Evolutionary conservation across 2,888 invertebrate species (phyloP).

Genomic region (Ernsta delagoae): DNA sequence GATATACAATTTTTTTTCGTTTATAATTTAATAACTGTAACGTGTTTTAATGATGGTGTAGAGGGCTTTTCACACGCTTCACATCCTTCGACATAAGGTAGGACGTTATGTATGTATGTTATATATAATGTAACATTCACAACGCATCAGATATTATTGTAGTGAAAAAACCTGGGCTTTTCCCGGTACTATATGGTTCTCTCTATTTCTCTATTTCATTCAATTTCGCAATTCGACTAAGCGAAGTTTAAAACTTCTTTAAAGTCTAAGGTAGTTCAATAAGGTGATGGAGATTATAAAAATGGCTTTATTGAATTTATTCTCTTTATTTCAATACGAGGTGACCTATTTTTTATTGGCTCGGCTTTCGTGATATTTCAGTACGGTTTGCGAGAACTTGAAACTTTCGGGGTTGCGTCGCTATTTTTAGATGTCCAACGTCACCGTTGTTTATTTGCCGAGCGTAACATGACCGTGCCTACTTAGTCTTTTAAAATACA

Average conservation of each 20-base stretch:
- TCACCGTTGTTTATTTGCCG: neutral
- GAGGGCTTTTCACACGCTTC: too few relatives aligned
- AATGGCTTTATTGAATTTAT: slow-evolving; percentile 69
- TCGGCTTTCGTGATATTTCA: slow-evolving; percentile 47
- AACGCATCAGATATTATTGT: too few relatives aligned
- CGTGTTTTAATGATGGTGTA: too few relatives aligned
- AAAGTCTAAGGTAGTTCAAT: neutral
- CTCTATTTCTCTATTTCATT: slow-evolving; percentile 2
- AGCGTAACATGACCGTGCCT: neutral
- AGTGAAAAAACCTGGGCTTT: too few relatives aligned
- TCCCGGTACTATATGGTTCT: too few relatives aligned
- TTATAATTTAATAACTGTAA: too few relatives aligned
- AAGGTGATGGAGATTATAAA: slow-evolving; percentile 39
- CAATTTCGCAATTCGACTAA: neutral
- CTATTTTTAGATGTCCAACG: slow-evolving; percentile 35
- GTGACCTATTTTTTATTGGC: slow-evolving; percentile 48
- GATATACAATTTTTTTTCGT: too few relatives aligned
- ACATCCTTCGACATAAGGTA: too few relatives aligned
- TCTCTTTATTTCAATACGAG: slow-evolving; percentile 50
- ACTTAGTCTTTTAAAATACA: too few relatives aligned
- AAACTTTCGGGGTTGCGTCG: slow-evolving; percentile 31
- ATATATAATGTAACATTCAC: too few relatives aligned
- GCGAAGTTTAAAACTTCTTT: slow-evolving; percentile 18
- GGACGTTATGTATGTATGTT: too few relatives aligned
- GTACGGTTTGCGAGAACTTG: slow-evolving; percentile 44